Base-by-base conservation (phyloP, 2,797 vertebrate species). In the Acanthurus leucopareius region DNA sequence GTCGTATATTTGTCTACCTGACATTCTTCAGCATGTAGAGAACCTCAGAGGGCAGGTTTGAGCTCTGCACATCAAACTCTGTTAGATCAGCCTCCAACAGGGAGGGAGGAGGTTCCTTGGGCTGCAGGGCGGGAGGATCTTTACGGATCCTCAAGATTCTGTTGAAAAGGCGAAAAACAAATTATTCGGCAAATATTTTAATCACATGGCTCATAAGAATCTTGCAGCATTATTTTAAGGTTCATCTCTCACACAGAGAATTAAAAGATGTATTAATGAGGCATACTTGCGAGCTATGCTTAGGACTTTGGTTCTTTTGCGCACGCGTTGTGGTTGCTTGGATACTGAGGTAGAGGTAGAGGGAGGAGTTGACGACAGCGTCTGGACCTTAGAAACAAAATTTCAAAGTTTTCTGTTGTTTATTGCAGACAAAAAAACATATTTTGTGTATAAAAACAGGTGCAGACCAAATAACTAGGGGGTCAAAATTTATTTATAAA, bases 21-120 rank as follows among this genome's bases (percentile, higher is more conserved):
- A 99, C 98, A 0, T 99, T 99, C 83, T 99, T 99, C n/a, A 99
- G 94, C 98, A 99, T 99, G 84, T 99, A 99, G 2, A 99, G 92
- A 28, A 99, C 98, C 84, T 99, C 98, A 0, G 97, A 98, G 0
- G 97, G 98, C 83, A 99, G 89, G 85, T 98, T 97, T 52, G 97
- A 99, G 81, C 96, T 98, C 91, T 98, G 97, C 49, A 98, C 97
- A 10, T 99, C 97, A 84, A 98, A 99, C 88, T 99, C 98, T 0
- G 97, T 98, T 56, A 99, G 94, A 77, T 99, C 98, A 0, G 98
- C 97, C 90, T 99, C 98, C 28, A 99, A 93, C 75, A 99, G 85
- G 14, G 97, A 98, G 25, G 98, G 96, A 1, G 98, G 98, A 0
- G 98, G 98, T 9, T 99, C 98, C 82, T 99, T 99, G 0, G 95